phyloP scores from a whole-genome alignment of 2,113 vertebrate species.

The Chaenogobius annularis region DNA sequence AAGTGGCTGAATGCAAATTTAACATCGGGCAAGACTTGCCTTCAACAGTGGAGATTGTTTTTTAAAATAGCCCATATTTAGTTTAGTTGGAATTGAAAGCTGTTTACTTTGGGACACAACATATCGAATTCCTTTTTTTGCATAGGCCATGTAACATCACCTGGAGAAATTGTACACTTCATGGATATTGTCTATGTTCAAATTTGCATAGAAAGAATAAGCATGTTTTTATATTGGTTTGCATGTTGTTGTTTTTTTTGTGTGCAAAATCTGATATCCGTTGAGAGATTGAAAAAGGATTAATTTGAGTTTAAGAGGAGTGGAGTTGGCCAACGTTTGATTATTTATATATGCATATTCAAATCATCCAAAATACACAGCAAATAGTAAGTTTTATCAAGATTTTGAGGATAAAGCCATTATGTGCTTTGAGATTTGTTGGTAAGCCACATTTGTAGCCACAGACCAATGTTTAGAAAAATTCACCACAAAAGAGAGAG shows the following conservation, averaged over 20 bases:
- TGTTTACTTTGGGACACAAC: too few relatives aligned
- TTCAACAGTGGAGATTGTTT: too few relatives aligned
- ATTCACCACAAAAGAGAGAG: slow-evolving; percentile 29
- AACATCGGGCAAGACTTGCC: too few relatives aligned
- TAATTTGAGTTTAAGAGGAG: slow-evolving; percentile 34
- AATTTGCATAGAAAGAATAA: background rate
- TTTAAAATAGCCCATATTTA: too few relatives aligned
- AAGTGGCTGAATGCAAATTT: too few relatives aligned
- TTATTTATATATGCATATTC: too few relatives aligned
- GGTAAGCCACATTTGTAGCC: slow-evolving; percentile 14
- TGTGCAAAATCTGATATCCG: slow-evolving; percentile 10
- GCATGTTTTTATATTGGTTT: background rate
- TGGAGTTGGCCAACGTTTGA: slow-evolving; percentile 37
- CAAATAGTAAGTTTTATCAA: too few relatives aligned
- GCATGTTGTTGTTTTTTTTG: background rate
- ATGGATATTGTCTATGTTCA: background rate
- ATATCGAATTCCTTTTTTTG: background rate
- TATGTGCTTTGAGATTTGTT: background rate
- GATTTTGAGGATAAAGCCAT: background rate
- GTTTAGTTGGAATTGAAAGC: too few relatives aligned
- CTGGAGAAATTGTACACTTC: background rate
- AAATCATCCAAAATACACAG: too few relatives aligned
- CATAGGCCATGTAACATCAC: background rate
- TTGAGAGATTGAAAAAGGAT: background rate
- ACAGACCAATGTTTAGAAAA: slow-evolving; percentile 30